These are phyloP conservation scores for Nematolebias whitei DNA, from an alignment of 2,113 vertebrate genomes.

Conservation along the genomic window DNA sequence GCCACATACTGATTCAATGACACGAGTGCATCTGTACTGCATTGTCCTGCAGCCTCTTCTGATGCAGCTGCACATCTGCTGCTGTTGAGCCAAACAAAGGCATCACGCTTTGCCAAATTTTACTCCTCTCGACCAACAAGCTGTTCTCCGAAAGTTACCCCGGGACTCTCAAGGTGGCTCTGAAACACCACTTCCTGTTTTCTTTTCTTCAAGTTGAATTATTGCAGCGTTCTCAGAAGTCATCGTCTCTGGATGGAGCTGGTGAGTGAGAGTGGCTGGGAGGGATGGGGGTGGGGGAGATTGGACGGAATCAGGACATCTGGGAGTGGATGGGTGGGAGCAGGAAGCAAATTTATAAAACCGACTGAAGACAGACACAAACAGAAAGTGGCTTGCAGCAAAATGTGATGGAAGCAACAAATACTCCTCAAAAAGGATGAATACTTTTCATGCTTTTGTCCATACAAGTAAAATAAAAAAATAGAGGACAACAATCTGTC, in stretches of 20 bases:
- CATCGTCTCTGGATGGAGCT: constrained; percentile 56
- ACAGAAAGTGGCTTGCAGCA: constrained; percentile 52
- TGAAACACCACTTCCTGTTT: constrained; percentile 25
- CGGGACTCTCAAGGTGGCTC: constrained; percentile 37
- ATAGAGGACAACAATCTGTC: too few species aligned
- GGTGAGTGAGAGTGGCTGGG: constrained; percentile 49
- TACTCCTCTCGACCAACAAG: constrained; percentile 38
- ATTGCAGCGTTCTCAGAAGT: constrained; percentile 53
- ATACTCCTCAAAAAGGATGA: constrained; percentile 32
- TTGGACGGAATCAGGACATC: constrained; percentile 44
- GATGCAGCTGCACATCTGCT: constrained; percentile 74
- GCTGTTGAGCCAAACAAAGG: constrained; percentile 74
- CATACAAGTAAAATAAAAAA: background rate
- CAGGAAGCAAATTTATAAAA: constrained; percentile 73
- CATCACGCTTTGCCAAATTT: constrained; percentile 51
- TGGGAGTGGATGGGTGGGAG: constrained; percentile 64
- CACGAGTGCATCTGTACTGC: constrained; percentile 76
- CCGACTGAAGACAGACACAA: constrained; percentile 62
- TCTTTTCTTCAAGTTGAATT: constrained; percentile 56
- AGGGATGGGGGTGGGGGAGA: constrained; percentile 20
- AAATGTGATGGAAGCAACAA: constrained; percentile 38
- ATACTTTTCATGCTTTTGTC: background rate
- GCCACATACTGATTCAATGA: constrained; percentile 75
- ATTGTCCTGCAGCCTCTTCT: constrained; percentile 65
- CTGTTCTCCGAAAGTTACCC: constrained; percentile 39